phyloP scores from a whole-genome alignment of 1,140 invertebrate genomes.

The Orussus abietinus region DNA sequence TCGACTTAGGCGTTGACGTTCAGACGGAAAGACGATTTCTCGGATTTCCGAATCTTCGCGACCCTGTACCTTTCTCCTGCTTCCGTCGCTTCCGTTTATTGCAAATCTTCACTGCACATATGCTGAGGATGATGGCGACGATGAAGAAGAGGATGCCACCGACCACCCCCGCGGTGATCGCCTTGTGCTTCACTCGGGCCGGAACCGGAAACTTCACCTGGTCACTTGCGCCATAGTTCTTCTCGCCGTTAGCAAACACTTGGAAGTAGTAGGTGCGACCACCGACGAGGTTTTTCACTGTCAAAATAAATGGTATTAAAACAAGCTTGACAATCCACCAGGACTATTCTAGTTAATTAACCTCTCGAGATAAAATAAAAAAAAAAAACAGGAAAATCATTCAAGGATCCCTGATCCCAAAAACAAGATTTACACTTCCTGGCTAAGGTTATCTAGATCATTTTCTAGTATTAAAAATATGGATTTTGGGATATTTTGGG shows the following conservation, averaged over 20 bases:
- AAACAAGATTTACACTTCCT: no score
- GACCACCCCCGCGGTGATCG: conserved; percentile 88
- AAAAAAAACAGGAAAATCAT: no score
- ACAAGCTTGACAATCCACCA: neutral
- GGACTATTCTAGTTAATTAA: neutral
- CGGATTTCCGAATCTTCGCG: no score
- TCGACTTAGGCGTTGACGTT: no score
- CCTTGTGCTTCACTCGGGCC: conserved; percentile 85
- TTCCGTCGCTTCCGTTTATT: conserved; percentile 93
- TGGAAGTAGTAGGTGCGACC: conserved; percentile 87
- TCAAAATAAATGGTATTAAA: conserved; percentile 19
- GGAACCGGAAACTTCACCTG: conserved; percentile 84
- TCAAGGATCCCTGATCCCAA: no score
- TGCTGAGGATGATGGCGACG: conserved; percentile 90
- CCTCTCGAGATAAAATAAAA: conserved; percentile 4
- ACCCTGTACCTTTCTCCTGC: conserved; percentile 92
- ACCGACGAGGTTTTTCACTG: conserved; percentile 87
- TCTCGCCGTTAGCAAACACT: conserved; percentile 79
- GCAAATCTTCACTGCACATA: conserved; percentile 95
- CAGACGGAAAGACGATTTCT: no score
- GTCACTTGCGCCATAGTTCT: conserved; percentile 77
- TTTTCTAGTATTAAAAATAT: no score
- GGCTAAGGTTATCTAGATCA: no score
- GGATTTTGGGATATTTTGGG: no score
- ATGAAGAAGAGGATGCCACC: conserved; percentile 95